A percentile compares a stretch with the other conserved stretches of the same genome.
These are phyloP conservation scores for Tryphoninae sp. DNA, from an alignment of 2,888 invertebrate genomes.

Conservation along the genomic window DNA sequence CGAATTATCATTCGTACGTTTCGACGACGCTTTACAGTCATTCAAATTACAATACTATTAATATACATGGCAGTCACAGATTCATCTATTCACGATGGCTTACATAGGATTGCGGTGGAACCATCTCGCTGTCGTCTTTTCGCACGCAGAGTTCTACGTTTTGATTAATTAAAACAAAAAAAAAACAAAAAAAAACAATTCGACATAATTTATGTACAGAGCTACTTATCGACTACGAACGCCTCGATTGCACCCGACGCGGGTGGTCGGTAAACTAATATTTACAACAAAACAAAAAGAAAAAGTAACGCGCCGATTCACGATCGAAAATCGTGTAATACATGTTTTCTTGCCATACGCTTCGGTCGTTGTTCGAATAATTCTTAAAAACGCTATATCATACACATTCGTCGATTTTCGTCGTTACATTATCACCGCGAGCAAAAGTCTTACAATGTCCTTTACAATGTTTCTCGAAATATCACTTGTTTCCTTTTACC, in stretches of 20 bases:
- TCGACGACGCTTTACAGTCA: constrained; percentile 45
- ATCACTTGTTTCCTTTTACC: constrained; percentile 35
- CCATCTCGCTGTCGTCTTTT: constrained; percentile 48
- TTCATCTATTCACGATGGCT: constrained; percentile 44
- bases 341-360: not conserved
- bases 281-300: constrained; percentile 58
- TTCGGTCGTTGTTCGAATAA: constrained; percentile 13
- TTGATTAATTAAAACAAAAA: constrained; percentile 65
- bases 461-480: constrained; percentile 40
- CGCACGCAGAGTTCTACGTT: constrained; percentile 61
- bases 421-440: constrained; percentile 20
- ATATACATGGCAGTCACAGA: constrained; percentile 62
- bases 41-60: constrained; percentile 61
- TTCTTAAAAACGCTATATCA: constrained; percentile 27
- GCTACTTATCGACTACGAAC: constrained; percentile 69
- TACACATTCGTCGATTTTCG: constrained; percentile 37
- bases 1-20: constrained; percentile 19
- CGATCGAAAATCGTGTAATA: not conserved
- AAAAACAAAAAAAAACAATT: constrained; percentile 56
- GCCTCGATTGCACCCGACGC: constrained; percentile 58
- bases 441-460: constrained; percentile 34
- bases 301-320: not conserved
- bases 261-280: constrained; percentile 60
- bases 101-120: constrained; percentile 46
- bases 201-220: constrained; percentile 70